These are phyloP conservation scores for Drosophila kambysellisi DNA, from an alignment of 2,888 invertebrate genomes.

Conservation along the genomic window DNA sequence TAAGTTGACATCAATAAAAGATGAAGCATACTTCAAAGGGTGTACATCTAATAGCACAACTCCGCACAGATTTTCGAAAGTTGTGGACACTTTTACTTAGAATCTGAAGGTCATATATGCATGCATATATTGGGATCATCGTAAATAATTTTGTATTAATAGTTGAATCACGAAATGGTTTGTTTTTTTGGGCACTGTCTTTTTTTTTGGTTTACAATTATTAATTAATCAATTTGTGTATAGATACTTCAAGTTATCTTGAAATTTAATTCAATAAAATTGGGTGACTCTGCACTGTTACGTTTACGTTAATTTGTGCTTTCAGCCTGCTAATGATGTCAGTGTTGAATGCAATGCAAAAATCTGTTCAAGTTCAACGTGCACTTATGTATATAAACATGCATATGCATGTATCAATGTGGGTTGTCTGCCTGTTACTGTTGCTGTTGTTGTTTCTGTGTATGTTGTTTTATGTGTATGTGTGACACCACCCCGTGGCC, in stretches of 20 bases:
- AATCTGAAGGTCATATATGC: neutral
- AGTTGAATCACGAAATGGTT: neutral
- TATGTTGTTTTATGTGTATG: conserved; percentile 16
- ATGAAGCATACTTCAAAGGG: neutral
- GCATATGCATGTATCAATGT: neutral
- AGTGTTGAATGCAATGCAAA: conserved; percentile 31
- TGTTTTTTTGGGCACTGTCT: neutral
- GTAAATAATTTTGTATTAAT: neutral
- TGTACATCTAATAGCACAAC: neutral
- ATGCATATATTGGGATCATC: neutral
- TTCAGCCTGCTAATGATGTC: conserved; percentile 39
- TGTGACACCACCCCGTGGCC: conserved; percentile 51
- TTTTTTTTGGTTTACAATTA: neutral
- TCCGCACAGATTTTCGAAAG: neutral
- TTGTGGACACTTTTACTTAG: neutral
- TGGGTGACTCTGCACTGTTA: neutral
- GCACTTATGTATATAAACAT: conserved; percentile 48
- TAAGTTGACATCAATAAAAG: neutral
- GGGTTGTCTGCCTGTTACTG: conserved; percentile 7
- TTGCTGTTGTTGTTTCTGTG: neutral
- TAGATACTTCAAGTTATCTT: neutral
- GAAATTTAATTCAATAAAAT: neutral
- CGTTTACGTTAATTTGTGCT: neutral
- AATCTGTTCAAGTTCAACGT: conserved; percentile 72
- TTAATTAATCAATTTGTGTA: neutral